Percentiles rank a stretch among this genome's conserved stretches.
Evolutionary conservation across 2,888 invertebrate species (phyloP).

Genomic region (Tiphia femorata): DNA sequence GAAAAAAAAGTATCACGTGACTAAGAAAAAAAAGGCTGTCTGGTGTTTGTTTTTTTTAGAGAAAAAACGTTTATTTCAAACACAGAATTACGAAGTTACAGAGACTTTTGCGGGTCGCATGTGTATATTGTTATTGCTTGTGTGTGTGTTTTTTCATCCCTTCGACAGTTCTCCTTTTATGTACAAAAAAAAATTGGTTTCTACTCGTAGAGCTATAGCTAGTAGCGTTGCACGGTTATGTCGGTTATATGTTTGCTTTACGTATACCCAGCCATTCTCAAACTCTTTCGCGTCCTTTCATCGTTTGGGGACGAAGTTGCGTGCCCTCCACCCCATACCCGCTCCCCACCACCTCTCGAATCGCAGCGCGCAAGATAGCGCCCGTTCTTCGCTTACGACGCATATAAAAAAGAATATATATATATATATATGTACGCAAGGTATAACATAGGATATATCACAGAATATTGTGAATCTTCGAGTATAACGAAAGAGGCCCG

Average conservation of each 20-base stretch:
- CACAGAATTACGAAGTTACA: slow-evolving; percentile 44
- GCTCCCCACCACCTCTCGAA: background rate
- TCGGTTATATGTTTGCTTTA: slow-evolving; percentile 12
- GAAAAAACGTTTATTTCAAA: slow-evolving; percentile 49
- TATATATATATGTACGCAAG: background rate
- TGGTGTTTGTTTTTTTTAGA: slow-evolving; percentile 26
- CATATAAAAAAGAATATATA: background rate
- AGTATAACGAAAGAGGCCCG: too few species aligned
- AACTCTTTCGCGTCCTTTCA: slow-evolving; percentile 28
- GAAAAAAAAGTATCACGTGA: slow-evolving; percentile 10
- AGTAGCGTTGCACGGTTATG: background rate
- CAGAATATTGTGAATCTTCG: slow-evolving; percentile 35
- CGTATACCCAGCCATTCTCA: slow-evolving; percentile 38
- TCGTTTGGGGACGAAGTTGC: background rate
- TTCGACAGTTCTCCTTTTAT: slow-evolving; percentile 12
- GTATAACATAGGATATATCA: slow-evolving; percentile 26
- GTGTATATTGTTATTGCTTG: background rate
- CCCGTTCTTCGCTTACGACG: background rate
- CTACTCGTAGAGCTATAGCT: too few species aligned
- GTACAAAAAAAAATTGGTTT: slow-evolving; percentile 16
- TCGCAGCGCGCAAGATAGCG: background rate
- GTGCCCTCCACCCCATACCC: background rate
- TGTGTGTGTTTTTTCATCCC: slow-evolving; percentile 12
- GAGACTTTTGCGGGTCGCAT: slow-evolving; percentile 1
- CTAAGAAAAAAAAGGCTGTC: slow-evolving; percentile 37